A percentile compares a stretch with the other conserved stretches of the same genome.
phyloP scores from a whole-genome alignment of 2,888 invertebrate genomes.

The Mythimna lalbum region DNA sequence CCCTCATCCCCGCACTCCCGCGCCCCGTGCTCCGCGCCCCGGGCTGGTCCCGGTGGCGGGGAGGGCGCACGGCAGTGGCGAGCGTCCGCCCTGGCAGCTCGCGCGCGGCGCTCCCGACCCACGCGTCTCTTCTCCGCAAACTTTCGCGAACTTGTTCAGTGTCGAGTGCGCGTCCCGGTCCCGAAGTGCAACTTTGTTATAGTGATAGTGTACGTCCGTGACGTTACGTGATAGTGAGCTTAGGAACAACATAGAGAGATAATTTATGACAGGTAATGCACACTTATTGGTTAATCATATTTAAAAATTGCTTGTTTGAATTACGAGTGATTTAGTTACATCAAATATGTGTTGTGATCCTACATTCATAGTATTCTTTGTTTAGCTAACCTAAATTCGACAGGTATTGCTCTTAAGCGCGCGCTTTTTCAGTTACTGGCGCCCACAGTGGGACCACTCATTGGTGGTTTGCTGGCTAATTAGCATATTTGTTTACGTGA shows the following conservation, averaged over 20 bases:
- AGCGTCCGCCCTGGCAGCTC: slow-evolving; percentile 56
- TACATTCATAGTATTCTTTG: background rate
- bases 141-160: slow-evolving; percentile 54
- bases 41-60: slow-evolving; percentile 39
- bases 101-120: slow-evolving; percentile 56
- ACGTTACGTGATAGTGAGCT: slow-evolving; percentile 39
- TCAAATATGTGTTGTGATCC: background rate
- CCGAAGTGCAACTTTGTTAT: slow-evolving; percentile 35
- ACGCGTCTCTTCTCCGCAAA: slow-evolving; percentile 46
- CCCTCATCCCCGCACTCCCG: background rate
- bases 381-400: background rate
- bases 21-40: slow-evolving; percentile 15
- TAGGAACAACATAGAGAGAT: slow-evolving; percentile 9
- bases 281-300: background rate
- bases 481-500: background rate
- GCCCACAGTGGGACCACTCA: slow-evolving; percentile 53
- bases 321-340: background rate
- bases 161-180: slow-evolving; percentile 7
- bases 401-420: background rate
- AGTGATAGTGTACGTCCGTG: slow-evolving; percentile 51
- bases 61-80: slow-evolving; percentile 56
- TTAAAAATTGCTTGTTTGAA: background rate
- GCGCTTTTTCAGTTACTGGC: slow-evolving; percentile 35
- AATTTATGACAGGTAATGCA: slow-evolving; percentile 42
- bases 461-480: background rate